Base-by-base conservation (phyloP, 1,140 invertebrate species). In the Eueides isabella region DNA sequence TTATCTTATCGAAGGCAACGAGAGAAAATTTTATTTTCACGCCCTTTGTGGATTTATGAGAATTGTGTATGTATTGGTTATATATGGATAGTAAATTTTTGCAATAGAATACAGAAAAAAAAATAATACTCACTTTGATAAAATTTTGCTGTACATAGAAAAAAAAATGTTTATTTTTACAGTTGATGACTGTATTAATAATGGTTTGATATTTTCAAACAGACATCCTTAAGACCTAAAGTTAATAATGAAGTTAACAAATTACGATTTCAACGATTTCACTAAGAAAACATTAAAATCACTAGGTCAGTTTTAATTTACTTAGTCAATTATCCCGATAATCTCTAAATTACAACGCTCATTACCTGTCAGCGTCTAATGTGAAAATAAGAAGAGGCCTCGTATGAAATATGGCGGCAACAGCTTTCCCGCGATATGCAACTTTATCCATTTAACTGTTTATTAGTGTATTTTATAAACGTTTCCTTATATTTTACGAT, bases 351-450 rank as follows among this genome's bases (percentile, higher is more conserved):
- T 23, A 55, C 48, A 26, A 55, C 44, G 31, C 14, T 44, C 66
- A 55, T 67, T 69, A 69, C 6, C 67, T 35, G 62, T 71, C 69
- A 44, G 19, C 48, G 62, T 48, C 62, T 71, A 71, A 71, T 71
- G 69, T 38, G 69, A 64, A 71, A 71, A 71, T 71, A 71, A 71
- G 62, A 63, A 65, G 68, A 41, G 41, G 31, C 3, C n/a, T 29
- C 48, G 19, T 69, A 69, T 69, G 67, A 69, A 69, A 69, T 69
- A 61, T 69, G 31, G 23, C 67, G 2, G 29, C 55, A 61, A 33
- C 55, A 33, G 67, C 48, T 69, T 69, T 69, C 67, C 67, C 48
- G 48, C 44, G 48, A 61, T 61, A 61, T 23, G 48, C 67, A 26
- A 55, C 48, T 55, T 55, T 23, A 12, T 55, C 12, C 23, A 55